A percentile compares a stretch with the other conserved stretches of the same genome.
Conservation (phyloP, 2,113 vertebrate species). For the Centropus bengalensis region DNA sequence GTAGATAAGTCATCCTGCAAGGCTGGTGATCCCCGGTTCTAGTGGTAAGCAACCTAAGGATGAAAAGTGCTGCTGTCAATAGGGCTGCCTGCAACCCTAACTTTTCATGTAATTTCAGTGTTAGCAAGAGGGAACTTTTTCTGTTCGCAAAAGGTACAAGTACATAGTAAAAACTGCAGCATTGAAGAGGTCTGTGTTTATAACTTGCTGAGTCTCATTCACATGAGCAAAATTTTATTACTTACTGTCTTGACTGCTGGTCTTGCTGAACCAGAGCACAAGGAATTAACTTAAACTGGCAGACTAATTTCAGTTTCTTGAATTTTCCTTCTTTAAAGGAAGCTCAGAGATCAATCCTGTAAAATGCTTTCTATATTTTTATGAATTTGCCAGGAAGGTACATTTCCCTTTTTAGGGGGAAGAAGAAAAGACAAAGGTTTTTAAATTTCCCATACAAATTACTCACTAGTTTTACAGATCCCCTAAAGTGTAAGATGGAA, state of each 20-base stretch:
- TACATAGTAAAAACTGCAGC: neutral
- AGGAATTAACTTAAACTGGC: neutral
- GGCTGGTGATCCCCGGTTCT: neutral
- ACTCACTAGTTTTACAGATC: neutral
- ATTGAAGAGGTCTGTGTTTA: neutral
- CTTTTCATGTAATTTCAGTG: too few species aligned
- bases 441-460: neutral
- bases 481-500: neutral
- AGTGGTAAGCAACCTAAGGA: accelerated
- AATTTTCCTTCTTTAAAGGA: neutral
- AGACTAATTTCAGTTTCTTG: neutral
- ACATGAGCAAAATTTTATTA: neutral
- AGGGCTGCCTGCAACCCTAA: neutral
- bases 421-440: neutral
- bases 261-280: neutral
- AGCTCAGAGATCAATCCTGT: neutral
- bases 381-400: neutral
- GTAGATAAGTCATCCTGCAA: accelerated
- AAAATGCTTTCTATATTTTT: neutral
- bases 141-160: neutral
- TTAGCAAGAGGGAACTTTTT: accelerated
- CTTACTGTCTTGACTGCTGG: neutral
- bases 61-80: accelerated
- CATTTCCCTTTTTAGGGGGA: neutral
- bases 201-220: neutral